phyloP scores from a whole-genome alignment of 2,797 vertebrate species.

The Pseudopleuronectes americanus region DNA sequence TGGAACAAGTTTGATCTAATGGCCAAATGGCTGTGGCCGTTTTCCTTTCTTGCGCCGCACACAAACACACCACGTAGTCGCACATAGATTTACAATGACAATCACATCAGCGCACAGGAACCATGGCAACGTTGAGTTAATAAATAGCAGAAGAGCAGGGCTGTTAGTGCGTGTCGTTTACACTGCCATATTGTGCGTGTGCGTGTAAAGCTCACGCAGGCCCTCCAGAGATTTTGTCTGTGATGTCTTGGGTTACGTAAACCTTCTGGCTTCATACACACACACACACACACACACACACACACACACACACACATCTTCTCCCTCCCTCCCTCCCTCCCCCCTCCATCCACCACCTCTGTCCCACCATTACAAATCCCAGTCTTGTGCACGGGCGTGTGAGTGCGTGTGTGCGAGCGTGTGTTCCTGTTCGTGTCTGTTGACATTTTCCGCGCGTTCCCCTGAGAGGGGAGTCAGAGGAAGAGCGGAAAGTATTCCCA shows the following conservation, averaged over 20 bases:
- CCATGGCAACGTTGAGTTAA: constrained; percentile 77
- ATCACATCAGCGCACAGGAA: constrained; percentile 66
- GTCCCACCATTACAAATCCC: constrained; percentile 55
- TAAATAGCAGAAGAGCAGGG: constrained; percentile 71
- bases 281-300: no score
- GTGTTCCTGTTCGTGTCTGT: constrained; percentile 46
- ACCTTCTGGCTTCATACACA: constrained; percentile 55
- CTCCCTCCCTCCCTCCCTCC: background rate
- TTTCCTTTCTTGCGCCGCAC: constrained; percentile 12
- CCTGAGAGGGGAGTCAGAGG: constrained; percentile 59
- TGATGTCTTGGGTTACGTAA: constrained; percentile 71
- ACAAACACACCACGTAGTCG: constrained; percentile 40
- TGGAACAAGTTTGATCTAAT: constrained; percentile 38
- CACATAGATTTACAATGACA: constrained; percentile 63
- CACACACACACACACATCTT: no score
- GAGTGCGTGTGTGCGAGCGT: constrained; percentile 16
- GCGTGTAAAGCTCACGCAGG: constrained; percentile 45
- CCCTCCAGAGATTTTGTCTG: constrained; percentile 63
- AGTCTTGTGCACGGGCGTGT: constrained; percentile 30
- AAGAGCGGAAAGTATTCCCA: constrained; percentile 75
- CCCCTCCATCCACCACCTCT: constrained; percentile 4
- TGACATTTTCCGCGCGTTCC: constrained; percentile 76
- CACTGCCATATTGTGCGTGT: constrained; percentile 32
- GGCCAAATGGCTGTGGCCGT: constrained; percentile 29
- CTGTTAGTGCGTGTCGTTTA: constrained; percentile 52